Percentiles rank a stretch among this genome's conserved stretches.
These are phyloP conservation scores for Diorhabda carinulata DNA, from an alignment of 1,140 invertebrate species.

Conservation along the genomic window DNA sequence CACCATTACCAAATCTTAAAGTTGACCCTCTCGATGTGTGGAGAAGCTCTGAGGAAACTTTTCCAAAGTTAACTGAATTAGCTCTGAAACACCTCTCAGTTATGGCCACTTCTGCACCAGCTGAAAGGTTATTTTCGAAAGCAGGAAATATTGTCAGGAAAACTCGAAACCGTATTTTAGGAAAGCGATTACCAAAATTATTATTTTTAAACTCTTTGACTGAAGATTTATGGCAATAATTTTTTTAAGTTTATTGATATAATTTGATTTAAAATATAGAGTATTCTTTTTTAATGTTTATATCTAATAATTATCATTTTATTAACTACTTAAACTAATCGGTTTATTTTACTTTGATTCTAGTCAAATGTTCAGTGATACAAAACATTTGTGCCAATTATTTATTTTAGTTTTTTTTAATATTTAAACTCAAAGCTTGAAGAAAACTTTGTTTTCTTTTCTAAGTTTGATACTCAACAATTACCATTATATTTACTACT, in stretches of 20 bases:
- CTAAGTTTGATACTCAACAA: too few relatives aligned
- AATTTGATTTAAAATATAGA: too few relatives aligned
- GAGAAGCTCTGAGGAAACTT: not conserved
- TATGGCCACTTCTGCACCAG: not conserved
- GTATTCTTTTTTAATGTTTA: too few relatives aligned
- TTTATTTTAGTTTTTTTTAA: too few relatives aligned
- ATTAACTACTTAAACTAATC: too few relatives aligned
- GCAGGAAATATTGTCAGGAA: not conserved
- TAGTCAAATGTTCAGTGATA: too few relatives aligned
- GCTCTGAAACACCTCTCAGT: not conserved
- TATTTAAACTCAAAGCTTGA: too few relatives aligned
- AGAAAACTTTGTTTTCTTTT: too few relatives aligned
- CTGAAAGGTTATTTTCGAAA: conserved; percentile 6
- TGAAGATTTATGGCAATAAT: not conserved
- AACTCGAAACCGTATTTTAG: conserved; percentile 6
- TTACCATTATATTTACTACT: too few relatives aligned
- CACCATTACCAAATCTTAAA: conserved; percentile 5
- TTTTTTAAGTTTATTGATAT: conserved; percentile 7
- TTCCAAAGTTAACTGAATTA: not conserved
- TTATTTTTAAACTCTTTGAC: conserved; percentile 1
- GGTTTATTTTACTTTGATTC: too few relatives aligned
- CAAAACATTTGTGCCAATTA: too few relatives aligned
- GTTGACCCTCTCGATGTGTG: not conserved
- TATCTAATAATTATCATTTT: too few relatives aligned
- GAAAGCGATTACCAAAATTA: not conserved